These are phyloP conservation scores for Dufourea novaeangliae DNA, from an alignment of 1,140 invertebrate species.

Conservation along the genomic window DNA sequence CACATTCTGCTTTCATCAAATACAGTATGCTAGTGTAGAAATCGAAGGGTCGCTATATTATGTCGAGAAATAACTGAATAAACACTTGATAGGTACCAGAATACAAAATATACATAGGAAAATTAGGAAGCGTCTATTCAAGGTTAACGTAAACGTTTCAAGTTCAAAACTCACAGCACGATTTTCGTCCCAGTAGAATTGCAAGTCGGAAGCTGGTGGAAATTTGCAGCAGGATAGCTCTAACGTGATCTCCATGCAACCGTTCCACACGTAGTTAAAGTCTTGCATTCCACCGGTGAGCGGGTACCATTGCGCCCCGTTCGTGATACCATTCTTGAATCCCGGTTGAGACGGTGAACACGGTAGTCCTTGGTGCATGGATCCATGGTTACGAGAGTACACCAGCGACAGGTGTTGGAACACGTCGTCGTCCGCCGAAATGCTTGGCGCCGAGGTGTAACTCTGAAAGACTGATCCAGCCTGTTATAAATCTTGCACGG, in stretches of 20 bases:
- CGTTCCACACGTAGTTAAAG: slow-evolving; percentile 98
- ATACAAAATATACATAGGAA: slow-evolving; percentile 2
- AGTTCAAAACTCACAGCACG: slow-evolving; percentile 85
- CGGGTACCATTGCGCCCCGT: slow-evolving; percentile 96
- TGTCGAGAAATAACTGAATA: too few relatives aligned
- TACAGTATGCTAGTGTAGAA: too few relatives aligned
- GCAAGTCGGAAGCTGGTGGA: slow-evolving; percentile 91
- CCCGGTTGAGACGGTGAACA: slow-evolving; percentile 88
- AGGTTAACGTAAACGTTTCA: not conserved
- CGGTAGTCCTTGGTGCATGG: slow-evolving; percentile 91
- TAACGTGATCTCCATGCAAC: slow-evolving; percentile 98
- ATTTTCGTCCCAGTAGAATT: slow-evolving; percentile 97
- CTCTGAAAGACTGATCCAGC: slow-evolving; percentile 88
- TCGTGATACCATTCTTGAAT: slow-evolving; percentile 94
- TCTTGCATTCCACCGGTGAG: slow-evolving; percentile 97
- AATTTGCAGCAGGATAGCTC: slow-evolving; percentile 99
- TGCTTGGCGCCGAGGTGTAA: slow-evolving; percentile 88
- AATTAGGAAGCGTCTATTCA: slow-evolving; percentile 2
- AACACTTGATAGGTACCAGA: not conserved
- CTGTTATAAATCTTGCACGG: slow-evolving; percentile 26
- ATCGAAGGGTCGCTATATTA: too few relatives aligned
- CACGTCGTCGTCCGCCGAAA: slow-evolving; percentile 96
- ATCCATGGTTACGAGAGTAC: slow-evolving; percentile 94
- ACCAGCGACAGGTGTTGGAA: slow-evolving; percentile 94
- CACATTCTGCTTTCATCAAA: too few relatives aligned